Evolutionary conservation across 2,797 vertebrate genomes (phyloP).

Genomic region (Setipinna tenuifilis): DNA sequence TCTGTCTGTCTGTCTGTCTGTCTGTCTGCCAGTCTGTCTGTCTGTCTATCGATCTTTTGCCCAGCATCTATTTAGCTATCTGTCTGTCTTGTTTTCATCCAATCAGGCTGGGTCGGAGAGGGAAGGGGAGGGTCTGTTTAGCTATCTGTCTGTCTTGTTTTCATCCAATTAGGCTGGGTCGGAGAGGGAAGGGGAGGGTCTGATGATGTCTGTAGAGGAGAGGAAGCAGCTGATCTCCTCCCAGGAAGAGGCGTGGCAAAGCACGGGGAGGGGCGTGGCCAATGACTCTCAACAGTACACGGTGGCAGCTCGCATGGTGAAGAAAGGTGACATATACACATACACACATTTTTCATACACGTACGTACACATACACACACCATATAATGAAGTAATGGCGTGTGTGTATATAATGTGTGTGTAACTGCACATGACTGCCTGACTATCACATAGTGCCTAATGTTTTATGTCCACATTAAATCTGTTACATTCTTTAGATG

Average conservation of each 20-base stretch:
- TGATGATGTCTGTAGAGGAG: conserved; percentile 92
- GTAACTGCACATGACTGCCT: no score
- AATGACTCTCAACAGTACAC: conserved; percentile 97
- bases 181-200: conserved; percentile 73
- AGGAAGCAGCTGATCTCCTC: conserved; percentile 92
- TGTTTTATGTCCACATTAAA: no score
- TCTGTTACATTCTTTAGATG: no score
- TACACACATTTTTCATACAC: not conserved
- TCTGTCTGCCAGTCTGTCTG: no score
- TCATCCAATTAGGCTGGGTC: not conserved
- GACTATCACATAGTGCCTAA: no score
- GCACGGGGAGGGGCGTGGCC: conserved; percentile 86
- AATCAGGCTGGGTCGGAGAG: conserved; percentile 43
- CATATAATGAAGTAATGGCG: not conserved
- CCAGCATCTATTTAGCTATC: no score
- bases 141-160: not conserved
- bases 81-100: not conserved
- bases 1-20: no score
- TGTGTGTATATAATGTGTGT: conserved; percentile 20
- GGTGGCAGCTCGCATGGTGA: conserved; percentile 94
- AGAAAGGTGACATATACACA: conserved; percentile 82
- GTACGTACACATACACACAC: not conserved
- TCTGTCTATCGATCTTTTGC: no score
- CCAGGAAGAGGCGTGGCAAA: conserved; percentile 93
- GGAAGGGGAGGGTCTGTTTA: conserved; percentile 70